A percentile compares a stretch with the other conserved stretches of the same genome.
Evolutionary conservation across 2,113 vertebrate genomes (phyloP).

Genomic region (Xenopus borealis): DNA sequence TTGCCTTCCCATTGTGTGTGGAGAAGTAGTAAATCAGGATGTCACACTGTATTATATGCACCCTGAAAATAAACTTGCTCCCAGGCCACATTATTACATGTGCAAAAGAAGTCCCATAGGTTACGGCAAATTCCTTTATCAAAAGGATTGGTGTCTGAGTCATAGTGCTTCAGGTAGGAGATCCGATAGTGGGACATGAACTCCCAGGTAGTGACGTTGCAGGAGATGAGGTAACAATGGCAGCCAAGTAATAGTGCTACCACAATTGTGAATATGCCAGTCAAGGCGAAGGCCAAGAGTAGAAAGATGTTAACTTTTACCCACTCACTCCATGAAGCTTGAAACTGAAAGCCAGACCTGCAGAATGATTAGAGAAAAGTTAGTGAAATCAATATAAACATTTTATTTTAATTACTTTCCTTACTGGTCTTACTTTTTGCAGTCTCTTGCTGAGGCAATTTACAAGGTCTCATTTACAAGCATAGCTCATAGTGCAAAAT

Average conservation of each 20-base stretch:
- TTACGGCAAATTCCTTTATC: slow-evolving; percentile 83
- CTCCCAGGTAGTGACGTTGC: slow-evolving; percentile 95
- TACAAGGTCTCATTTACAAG: too few species aligned
- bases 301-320: slow-evolving; percentile 73
- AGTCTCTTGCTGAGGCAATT: too few species aligned
- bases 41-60: slow-evolving; percentile 44
- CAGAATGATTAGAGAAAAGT: neutral
- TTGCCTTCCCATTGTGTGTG: too few species aligned
- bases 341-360: slow-evolving; percentile 82
- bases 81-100: slow-evolving; percentile 75
- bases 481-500: too few species aligned
- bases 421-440: too few species aligned
- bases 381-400: too few species aligned
- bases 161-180: slow-evolving; percentile 84
- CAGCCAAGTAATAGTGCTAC: slow-evolving; percentile 79
- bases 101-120: slow-evolving; percentile 91
- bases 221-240: slow-evolving; percentile 87
- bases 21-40: too few species aligned
- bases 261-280: slow-evolving; percentile 65
- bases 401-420: too few species aligned
- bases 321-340: slow-evolving; percentile 73
- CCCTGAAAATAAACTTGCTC: slow-evolving; percentile 82
- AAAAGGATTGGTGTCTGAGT: slow-evolving; percentile 81
- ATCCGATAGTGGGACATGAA: slow-evolving; percentile 91
- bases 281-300: slow-evolving; percentile 67